These are phyloP conservation scores for Portunus trituberculatus DNA, from an alignment of 1,140 invertebrate genomes.

Conservation along the genomic window DNA sequence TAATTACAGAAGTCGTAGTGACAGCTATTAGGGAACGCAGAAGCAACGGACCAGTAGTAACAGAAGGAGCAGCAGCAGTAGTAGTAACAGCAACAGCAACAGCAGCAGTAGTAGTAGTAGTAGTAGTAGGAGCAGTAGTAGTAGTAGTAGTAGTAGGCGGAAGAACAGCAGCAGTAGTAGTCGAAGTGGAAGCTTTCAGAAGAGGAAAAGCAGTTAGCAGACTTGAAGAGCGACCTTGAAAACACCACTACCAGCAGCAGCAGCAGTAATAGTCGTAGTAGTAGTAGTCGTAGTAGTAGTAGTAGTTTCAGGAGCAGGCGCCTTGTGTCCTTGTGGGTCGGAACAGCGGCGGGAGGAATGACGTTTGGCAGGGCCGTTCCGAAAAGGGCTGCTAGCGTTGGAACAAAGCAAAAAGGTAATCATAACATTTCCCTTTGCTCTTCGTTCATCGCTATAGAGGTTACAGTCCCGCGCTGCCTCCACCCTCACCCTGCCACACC, in stretches of 20 bases:
- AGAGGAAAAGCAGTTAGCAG: too few relatives aligned
- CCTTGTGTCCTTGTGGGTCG: not conserved
- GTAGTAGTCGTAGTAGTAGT: not conserved
- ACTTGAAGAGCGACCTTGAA: too few relatives aligned
- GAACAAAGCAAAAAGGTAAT: conserved; percentile 23
- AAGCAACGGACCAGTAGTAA: not conserved
- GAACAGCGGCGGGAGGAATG: not conserved
- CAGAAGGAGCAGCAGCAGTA: not conserved
- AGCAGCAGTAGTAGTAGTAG: not conserved
- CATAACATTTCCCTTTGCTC: not conserved
- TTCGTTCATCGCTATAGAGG: conserved; percentile 1
- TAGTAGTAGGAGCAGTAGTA: not conserved
- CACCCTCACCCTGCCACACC: not conserved
- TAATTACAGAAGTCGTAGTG: not conserved
- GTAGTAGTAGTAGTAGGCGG: not conserved
- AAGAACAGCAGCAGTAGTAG: too few relatives aligned
- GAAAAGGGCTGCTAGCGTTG: not conserved
- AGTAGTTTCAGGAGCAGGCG: not conserved
- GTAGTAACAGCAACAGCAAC: not conserved
- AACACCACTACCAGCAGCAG: too few relatives aligned
- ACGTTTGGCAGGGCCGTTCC: not conserved
- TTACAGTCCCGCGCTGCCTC: not conserved
- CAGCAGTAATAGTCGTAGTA: not conserved
- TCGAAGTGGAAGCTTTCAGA: too few relatives aligned
- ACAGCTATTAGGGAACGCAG: not conserved